Evolutionary conservation across 2,113 vertebrate genomes (phyloP).

Genomic region (cat (Felis catus)): DNA sequence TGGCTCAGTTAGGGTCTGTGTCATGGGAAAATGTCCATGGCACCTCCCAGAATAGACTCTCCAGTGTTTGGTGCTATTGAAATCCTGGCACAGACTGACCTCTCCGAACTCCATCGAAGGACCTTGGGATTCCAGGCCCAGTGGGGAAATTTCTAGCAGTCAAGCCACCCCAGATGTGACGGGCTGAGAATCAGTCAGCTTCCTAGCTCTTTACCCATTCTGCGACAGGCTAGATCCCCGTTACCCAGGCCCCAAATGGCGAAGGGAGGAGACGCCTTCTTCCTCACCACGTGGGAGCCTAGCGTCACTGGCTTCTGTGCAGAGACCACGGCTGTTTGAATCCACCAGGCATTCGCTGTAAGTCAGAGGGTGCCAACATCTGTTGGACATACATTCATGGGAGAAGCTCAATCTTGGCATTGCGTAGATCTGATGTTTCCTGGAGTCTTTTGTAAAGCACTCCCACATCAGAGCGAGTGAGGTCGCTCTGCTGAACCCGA

Average conservation of each 20-base stretch:
- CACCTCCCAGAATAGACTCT: neutral
- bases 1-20: neutral
- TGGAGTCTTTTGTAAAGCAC: neutral
- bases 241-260: neutral
- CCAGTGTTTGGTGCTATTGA: neutral
- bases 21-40: neutral
- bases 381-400: accelerated
- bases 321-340: neutral
- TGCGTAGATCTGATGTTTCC: too few relatives aligned
- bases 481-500: neutral
- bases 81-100: neutral
- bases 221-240: neutral
- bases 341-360: neutral
- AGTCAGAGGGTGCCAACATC: neutral
- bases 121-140: neutral
- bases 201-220: neutral
- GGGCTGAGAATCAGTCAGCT: neutral
- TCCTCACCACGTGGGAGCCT: neutral
- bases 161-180: neutral
- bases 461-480: neutral
- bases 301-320: neutral
- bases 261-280: neutral
- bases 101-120: neutral
- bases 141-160: neutral
- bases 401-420: neutral